phyloP scores from a whole-genome alignment of 1,140 invertebrate genomes.

The Bombus soroeensis region DNA sequence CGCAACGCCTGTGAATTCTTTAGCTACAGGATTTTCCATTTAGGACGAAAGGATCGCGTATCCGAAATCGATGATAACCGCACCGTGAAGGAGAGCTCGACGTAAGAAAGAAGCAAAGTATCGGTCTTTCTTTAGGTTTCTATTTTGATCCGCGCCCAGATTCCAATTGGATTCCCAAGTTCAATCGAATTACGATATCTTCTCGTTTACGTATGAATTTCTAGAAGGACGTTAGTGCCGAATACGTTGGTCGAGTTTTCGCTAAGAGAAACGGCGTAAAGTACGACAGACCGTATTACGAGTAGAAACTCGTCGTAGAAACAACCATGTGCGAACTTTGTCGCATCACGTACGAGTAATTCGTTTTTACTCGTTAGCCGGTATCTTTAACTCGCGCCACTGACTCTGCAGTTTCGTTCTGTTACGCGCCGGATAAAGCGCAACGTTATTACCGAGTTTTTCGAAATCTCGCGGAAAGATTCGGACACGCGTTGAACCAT shows the following conservation, averaged over 20 bases:
- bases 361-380: neutral
- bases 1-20: neutral
- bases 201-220: constrained; percentile 5
- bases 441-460: neutral
- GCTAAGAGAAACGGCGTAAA: neutral
- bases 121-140: neutral
- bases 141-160: neutral
- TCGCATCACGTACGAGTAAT: neutral
- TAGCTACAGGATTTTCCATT: constrained; percentile 2
- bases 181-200: constrained; percentile 29
- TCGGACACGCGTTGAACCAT: neutral
- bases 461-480: neutral
- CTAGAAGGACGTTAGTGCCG: neutral
- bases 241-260: neutral
- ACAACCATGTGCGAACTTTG: too few species aligned
- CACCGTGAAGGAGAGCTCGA: neutral
- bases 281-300: too few species aligned
- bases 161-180: constrained; percentile 4
- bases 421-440: too few species aligned
- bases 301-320: too few species aligned
- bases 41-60: constrained; percentile 20
- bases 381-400: too few species aligned
- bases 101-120: constrained; percentile 14
- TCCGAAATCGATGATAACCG: constrained; percentile 37
- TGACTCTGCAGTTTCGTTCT: too few species aligned